Evolutionary conservation across 2,113 vertebrate species (phyloP), one percentile per base, ranked within the genome.

Genomic region (Labeo rohita): DNA sequence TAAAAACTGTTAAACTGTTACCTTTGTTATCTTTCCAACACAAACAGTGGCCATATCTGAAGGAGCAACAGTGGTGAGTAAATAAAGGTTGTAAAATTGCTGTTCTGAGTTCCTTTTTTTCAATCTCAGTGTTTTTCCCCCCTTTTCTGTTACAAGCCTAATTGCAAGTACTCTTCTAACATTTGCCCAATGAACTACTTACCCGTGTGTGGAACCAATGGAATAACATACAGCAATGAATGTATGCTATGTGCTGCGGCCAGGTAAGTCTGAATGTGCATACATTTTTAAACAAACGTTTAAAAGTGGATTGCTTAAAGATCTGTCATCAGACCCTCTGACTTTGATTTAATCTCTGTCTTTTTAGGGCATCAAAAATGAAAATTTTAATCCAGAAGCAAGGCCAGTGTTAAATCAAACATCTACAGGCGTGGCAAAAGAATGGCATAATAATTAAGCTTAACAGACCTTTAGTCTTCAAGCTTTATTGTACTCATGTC

Each of bases 121-220:
- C 9, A 8, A 16, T 8, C 16, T 54, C 34, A 12, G 16, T 13
- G 1, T 72, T 43, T 18, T 1, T 10, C 21, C 12, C 61, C 39
- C 5, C 39, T 28, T 21, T 77, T 79, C 6, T 61, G 68, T 79
- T 68, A 11, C 49, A 82, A 91, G 90, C 34, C 52, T 6, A 1
- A 80, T 6, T 92, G 91, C 36, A 0, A 11, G 1, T 81, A 63
- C 66, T 0, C 0, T 0, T 0, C 74, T 4, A 56, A 84, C 0
- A 0, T 50, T 0, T 91, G 89, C 45, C 56, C 88, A 1, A 36
- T 66, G 10, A 6, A 88, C 1, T 90, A 65, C 45, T 4, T 0
- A 0, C 90, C 90, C 1, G 74, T 91, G 8, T 92, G 91, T 23
- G 89, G 89, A 12, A 83, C 86, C 2, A 39, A 92, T 50, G 89